A percentile compares a stretch with the other conserved stretches of the same genome.
phyloP scores from a whole-genome alignment of 2,113 vertebrate genomes.

The Alethe diademata region DNA sequence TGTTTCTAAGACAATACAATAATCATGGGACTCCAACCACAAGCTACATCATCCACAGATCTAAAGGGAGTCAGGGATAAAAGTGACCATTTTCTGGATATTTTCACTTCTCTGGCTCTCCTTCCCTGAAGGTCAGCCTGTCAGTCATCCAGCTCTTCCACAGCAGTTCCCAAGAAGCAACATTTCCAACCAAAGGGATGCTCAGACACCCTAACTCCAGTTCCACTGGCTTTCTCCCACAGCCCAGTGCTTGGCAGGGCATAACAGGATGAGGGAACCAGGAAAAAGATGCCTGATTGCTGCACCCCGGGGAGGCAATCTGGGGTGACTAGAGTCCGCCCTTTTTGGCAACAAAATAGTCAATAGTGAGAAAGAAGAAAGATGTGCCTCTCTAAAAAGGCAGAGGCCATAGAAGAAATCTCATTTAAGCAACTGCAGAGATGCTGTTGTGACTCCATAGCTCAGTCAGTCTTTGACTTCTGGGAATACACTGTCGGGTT shows the following conservation, averaged over 20 bases:
- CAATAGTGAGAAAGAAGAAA: background rate
- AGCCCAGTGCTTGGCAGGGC: background rate
- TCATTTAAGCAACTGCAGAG: background rate
- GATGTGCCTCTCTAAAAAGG: background rate
- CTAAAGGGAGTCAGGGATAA: background rate
- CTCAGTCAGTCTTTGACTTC: background rate
- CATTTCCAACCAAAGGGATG: background rate
- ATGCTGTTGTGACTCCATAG: accelerated
- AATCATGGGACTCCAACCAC: background rate
- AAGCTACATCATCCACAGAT: background rate
- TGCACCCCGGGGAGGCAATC: background rate
- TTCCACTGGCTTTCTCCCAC: background rate
- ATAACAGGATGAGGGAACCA: background rate
- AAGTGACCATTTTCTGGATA: background rate
- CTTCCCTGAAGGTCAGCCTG: background rate
- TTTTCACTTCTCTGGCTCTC: background rate
- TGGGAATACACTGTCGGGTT: background rate
- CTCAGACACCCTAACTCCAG: background rate
- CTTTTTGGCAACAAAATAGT: background rate
- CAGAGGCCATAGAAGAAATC: background rate
- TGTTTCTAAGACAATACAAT: background rate
- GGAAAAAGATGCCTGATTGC: background rate
- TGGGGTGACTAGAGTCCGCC: accelerated
- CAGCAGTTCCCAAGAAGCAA: background rate
- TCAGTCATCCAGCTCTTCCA: background rate